Conservation (phyloP, 2,888 invertebrate species). For the Calephelis perditalis region DNA sequence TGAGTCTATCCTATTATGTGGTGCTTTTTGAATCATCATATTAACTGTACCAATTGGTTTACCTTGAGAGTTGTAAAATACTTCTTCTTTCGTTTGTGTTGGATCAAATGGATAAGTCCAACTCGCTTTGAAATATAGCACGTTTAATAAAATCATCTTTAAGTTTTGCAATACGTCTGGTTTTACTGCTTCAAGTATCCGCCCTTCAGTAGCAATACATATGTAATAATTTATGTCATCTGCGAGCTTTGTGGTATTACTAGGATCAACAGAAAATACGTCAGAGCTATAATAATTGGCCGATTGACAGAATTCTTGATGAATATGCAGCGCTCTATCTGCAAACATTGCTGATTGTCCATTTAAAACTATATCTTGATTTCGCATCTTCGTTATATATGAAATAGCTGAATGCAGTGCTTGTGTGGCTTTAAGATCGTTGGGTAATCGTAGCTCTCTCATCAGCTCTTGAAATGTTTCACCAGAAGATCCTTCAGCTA, state of each 20-base stretch:
- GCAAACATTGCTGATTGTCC: constrained; percentile 56
- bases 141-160: constrained; percentile 80
- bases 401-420: constrained; percentile 50
- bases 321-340: constrained; percentile 49
- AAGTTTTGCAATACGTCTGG: constrained; percentile 57
- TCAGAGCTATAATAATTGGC: constrained; percentile 70
- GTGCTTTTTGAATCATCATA: constrained; percentile 85
- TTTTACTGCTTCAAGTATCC: constrained; percentile 81
- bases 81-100: constrained; percentile 69
- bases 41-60: constrained; percentile 76
- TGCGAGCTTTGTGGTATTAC: constrained; percentile 66
- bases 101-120: constrained; percentile 83
- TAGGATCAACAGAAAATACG: constrained; percentile 76
- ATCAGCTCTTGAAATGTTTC: constrained; percentile 60
- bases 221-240: constrained; percentile 83
- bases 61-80: constrained; percentile 79
- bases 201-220: constrained; percentile 80
- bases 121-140: constrained; percentile 84
- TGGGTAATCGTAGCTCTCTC: constrained; percentile 49
- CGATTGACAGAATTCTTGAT: constrained; percentile 60
- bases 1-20: constrained; percentile 74
- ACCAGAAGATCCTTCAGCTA: constrained; percentile 64
- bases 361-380: constrained; percentile 49
- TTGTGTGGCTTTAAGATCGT: constrained; percentile 53
- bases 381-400: constrained; percentile 44